Evolutionary conservation across 1,140 invertebrate genomes (phyloP).

Genomic region (Pantala flavescens): DNA sequence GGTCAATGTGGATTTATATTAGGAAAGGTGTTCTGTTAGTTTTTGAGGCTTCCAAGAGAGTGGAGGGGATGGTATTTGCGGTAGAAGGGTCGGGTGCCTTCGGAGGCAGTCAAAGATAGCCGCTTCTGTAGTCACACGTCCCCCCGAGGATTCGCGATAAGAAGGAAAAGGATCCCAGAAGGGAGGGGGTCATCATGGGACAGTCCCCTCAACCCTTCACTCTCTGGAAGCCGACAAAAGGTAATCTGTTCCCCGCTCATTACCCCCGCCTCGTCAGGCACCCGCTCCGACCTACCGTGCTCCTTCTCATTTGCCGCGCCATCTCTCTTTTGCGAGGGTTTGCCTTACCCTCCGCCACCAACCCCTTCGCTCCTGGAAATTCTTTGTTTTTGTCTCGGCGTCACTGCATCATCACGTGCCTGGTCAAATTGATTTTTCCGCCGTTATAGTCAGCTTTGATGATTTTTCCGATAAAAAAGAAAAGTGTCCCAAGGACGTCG

Average conservation of each 20-base stretch:
- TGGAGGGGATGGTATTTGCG: not conserved
- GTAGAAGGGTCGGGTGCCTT: not conserved
- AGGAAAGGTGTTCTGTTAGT: not conserved
- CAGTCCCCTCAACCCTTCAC: too few relatives aligned
- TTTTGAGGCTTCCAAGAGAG: not conserved
- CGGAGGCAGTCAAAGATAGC: slow-evolving; percentile 1
- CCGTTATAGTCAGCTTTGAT: not conserved
- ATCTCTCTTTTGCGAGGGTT: not conserved
- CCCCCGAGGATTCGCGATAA: not conserved
- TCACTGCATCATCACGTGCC: slow-evolving; percentile 3
- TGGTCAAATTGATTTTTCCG: slow-evolving; percentile 6
- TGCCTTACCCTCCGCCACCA: not conserved
- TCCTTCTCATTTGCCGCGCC: not conserved
- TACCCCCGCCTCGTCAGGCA: not conserved
- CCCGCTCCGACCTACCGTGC: not conserved
- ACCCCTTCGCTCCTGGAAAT: not conserved
- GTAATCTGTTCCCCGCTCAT: not conserved
- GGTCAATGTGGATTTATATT: too few relatives aligned
- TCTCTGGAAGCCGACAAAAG: not conserved
- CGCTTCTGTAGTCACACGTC: not conserved
- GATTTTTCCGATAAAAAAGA: slow-evolving; percentile 3
- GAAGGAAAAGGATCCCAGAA: not conserved
- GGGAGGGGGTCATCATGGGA: not conserved
- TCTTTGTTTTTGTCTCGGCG: slow-evolving; percentile 8
- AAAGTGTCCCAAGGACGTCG: not conserved